Percentiles rank a stretch among this genome's conserved stretches.
These are phyloP conservation scores for Amphipoea lucens DNA, from an alignment of 2,888 invertebrate genomes.

Conservation along the genomic window DNA sequence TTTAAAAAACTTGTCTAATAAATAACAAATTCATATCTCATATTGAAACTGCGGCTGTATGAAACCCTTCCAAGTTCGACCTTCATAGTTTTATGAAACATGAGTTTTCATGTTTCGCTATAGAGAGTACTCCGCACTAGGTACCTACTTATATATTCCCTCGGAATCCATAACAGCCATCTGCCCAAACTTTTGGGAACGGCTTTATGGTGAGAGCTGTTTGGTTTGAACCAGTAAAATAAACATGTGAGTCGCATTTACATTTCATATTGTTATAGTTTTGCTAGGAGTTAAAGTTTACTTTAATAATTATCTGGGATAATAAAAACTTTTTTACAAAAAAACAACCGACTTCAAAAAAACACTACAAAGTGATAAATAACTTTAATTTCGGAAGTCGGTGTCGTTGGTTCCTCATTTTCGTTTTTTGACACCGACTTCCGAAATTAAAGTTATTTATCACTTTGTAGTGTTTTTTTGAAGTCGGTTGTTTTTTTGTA, in stretches of 20 bases:
- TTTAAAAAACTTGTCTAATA: background rate
- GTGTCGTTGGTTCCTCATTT: no score
- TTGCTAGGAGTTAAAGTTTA: background rate
- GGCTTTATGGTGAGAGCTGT: slow-evolving; percentile 63
- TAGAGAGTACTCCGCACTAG: slow-evolving; percentile 54
- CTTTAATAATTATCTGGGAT: background rate
- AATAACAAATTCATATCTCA: background rate
- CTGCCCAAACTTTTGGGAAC: slow-evolving; percentile 67
- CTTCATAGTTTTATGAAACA: slow-evolving; percentile 66
- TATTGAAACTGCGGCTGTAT: slow-evolving; percentile 55
- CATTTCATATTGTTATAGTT: slow-evolving; percentile 27
- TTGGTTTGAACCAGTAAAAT: slow-evolving; percentile 35
- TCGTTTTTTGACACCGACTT: no score
- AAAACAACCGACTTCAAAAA: no score
- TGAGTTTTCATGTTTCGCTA: slow-evolving; percentile 56
- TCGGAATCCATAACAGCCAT: slow-evolving; percentile 64
- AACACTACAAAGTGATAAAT: no score
- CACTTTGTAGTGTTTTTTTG: no score
- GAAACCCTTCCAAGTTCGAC: slow-evolving; percentile 59
- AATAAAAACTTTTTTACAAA: no score
- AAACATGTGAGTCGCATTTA: slow-evolving; percentile 46
- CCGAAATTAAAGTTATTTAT: no score
- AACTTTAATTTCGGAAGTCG: no score
- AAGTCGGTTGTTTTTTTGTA: no score
- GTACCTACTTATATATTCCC: slow-evolving; percentile 68